phyloP scores from a whole-genome alignment of 2,888 invertebrate species.

The Drosophila monieri region DNA sequence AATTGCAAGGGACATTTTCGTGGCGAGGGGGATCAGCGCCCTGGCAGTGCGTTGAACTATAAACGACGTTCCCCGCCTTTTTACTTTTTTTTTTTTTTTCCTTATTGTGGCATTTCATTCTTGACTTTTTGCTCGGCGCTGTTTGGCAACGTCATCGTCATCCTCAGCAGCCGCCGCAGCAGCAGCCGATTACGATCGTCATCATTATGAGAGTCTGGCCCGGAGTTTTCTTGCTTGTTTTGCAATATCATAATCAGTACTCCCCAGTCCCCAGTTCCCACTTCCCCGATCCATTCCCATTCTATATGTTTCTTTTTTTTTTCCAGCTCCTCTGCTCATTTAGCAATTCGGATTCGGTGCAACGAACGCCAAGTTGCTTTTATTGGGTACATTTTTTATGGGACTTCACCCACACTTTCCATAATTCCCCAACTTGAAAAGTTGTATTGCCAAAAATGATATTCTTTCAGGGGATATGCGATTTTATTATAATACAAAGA shows the following conservation, averaged over 20 bases:
- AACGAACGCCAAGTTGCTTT: conserved; percentile 60
- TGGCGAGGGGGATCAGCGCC: conserved; percentile 39
- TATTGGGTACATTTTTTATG: conserved; percentile 3
- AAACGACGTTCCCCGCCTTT: conserved; percentile 66
- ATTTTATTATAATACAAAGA: too few species aligned
- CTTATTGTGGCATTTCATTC: conserved; percentile 64
- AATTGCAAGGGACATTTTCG: conserved; percentile 25
- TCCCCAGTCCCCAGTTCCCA: conserved; percentile 1
- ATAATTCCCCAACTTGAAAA: neutral
- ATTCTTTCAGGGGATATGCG: too few species aligned
- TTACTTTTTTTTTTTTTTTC: conserved; percentile 22
- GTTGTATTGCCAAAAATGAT: neutral
- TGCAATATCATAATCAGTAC: conserved; percentile 75
- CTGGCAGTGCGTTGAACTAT: conserved; percentile 81
- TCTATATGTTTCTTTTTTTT: conserved; percentile 15
- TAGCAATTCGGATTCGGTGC: conserved; percentile 65
- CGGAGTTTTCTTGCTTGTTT: conserved; percentile 57
- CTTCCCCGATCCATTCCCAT: neutral
- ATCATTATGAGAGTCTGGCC: conserved; percentile 54
- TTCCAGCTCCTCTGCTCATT: conserved; percentile 29
- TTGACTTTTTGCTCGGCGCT: conserved; percentile 55
- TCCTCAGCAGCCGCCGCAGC: conserved; percentile 32
- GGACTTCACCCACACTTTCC: neutral
- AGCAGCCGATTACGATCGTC: conserved; percentile 49
- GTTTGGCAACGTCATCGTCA: conserved; percentile 76